Conservation (phyloP, 2,797 vertebrate species). For the Syndactyla subalaris region DNA sequence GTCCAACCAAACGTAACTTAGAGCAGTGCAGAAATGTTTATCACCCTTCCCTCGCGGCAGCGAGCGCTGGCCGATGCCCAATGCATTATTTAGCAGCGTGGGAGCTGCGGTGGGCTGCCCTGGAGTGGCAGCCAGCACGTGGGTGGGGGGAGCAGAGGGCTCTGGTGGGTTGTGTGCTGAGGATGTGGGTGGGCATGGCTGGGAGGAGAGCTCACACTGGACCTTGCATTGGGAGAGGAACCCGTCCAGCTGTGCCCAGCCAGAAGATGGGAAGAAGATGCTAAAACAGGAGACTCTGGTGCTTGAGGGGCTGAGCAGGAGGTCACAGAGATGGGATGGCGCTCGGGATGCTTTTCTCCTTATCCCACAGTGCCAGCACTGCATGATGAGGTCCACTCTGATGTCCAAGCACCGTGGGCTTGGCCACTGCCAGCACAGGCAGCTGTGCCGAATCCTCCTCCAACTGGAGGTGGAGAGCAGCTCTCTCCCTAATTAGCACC, state of each 20-base stretch:
- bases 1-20: slow-evolving; percentile 52
- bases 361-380: rapidly evolving
- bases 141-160: not conserved
- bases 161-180: rapidly evolving
- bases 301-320: not conserved
- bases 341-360: not conserved
- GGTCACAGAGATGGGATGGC: not conserved
- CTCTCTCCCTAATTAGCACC: slow-evolving; percentile 79
- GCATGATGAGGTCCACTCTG: rapidly evolving
- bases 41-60: slow-evolving; percentile 30
- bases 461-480: not conserved
- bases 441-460: not conserved
- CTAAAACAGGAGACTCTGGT: not conserved
- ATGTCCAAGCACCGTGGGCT: not conserved
- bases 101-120: not conserved
- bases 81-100: slow-evolving; percentile 64
- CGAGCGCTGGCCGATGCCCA: slow-evolving; percentile 37
- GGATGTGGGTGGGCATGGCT: rapidly evolving
- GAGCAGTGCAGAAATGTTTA: slow-evolving; percentile 60
- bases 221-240: rapidly evolving
- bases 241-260: rapidly evolving
- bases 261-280: not conserved
- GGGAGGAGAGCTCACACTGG: rapidly evolving
- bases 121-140: not conserved
- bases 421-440: rapidly evolving